phyloP scores from a whole-genome alignment of 2,888 invertebrate species.

The Stenolophus ochropezus region DNA sequence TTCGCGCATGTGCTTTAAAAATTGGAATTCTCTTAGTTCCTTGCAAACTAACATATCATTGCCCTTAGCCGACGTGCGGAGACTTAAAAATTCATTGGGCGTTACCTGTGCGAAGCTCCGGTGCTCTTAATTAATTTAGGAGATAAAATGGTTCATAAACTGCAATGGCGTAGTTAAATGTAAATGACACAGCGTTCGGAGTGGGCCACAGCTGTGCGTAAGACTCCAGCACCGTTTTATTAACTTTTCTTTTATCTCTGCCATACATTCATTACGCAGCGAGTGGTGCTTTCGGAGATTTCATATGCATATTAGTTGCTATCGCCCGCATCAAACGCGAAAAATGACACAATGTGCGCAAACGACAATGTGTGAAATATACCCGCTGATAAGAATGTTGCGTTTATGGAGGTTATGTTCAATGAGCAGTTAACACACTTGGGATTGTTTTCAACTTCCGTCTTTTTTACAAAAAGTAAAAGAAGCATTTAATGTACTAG shows the following conservation, averaged over 20 bases:
- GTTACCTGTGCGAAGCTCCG: not conserved
- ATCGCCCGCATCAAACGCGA: not conserved
- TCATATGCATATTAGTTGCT: constrained; percentile 34
- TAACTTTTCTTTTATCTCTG: constrained; percentile 34
- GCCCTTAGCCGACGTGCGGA: not conserved
- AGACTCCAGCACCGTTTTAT: constrained; percentile 10
- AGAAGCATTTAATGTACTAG: too few species aligned
- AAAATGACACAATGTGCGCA: constrained; percentile 17
- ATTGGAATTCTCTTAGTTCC: not conserved
- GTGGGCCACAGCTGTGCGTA: constrained; percentile 10
- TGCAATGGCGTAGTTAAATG: constrained; percentile 52
- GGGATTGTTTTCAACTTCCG: not conserved
- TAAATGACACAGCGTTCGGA: constrained; percentile 40
- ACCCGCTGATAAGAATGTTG: not conserved
- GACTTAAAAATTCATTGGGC: constrained; percentile 46
- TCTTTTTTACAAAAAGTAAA: too few species aligned
- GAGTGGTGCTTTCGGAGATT: constrained; percentile 21
- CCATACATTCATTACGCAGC: constrained; percentile 22
- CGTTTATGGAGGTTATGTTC: not conserved
- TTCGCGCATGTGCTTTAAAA: too few species aligned
- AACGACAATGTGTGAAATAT: constrained; percentile 26
- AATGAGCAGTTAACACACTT: not conserved
- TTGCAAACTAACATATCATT: not conserved
- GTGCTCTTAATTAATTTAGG: constrained; percentile 54
- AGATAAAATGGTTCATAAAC: constrained; percentile 56